Percentiles rank a stretch among this genome's conserved stretches.
phyloP scores from a whole-genome alignment of 2,113 vertebrate species.

The Petaurus breviceps region DNA sequence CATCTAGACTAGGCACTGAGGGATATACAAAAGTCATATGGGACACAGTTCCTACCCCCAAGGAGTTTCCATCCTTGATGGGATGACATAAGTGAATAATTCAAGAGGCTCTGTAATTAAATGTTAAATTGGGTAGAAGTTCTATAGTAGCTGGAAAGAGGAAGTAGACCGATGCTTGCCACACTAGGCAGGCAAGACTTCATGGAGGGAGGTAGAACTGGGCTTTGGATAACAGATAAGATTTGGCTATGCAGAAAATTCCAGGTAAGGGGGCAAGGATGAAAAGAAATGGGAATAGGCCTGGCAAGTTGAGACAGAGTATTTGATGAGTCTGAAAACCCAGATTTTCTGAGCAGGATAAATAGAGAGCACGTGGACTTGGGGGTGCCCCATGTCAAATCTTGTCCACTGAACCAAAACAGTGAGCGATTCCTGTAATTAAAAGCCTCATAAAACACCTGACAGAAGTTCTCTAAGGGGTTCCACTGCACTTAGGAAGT shows the following conservation, averaged over 20 bases:
- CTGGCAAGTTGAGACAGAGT: conserved; percentile 17
- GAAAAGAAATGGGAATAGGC: conserved; percentile 20
- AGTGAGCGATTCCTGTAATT: conserved; percentile 24
- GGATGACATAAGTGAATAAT: neutral
- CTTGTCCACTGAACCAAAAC: conserved; percentile 67
- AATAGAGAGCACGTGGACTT: conserved; percentile 36
- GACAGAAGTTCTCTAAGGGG: conserved; percentile 54
- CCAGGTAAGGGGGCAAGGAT: conserved; percentile 10
- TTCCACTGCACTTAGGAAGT: conserved; percentile 48
- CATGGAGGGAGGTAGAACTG: conserved; percentile 6
- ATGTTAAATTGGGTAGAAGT: neutral
- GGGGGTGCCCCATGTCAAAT: conserved; percentile 78
- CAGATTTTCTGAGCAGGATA: conserved; percentile 42
- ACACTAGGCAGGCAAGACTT: neutral
- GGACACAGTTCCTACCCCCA: neutral
- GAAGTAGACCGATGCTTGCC: neutral
- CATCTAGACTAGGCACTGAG: neutral
- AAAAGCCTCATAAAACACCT: conserved; percentile 64
- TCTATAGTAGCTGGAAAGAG: neutral
- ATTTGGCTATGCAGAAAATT: conserved; percentile 25
- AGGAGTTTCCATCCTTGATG: neutral
- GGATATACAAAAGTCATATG: neutral
- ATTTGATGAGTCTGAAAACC: conserved; percentile 20
- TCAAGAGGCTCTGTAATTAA: neutral
- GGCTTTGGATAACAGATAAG: neutral